phyloP scores from a whole-genome alignment of 2,888 invertebrate species.

The Odontocerum albicorne region DNA sequence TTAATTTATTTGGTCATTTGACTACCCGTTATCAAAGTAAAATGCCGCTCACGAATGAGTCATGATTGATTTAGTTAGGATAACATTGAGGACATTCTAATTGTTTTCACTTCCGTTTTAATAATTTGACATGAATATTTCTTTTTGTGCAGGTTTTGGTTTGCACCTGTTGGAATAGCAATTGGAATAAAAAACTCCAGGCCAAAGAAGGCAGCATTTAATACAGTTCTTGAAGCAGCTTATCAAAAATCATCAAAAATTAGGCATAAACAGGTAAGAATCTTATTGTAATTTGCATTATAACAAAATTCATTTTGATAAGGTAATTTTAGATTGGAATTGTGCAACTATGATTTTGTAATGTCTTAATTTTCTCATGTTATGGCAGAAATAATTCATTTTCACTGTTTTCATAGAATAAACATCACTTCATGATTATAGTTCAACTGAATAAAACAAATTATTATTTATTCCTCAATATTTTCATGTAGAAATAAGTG shows the following conservation, averaged over 20 bases:
- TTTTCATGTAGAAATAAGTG: too few species aligned
- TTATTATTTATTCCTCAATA: too few species aligned
- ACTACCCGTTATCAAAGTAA: not conserved
- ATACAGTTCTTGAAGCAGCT: slow-evolving; percentile 76
- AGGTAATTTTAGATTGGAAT: too few species aligned
- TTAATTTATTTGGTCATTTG: too few species aligned
- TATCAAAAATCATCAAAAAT: slow-evolving; percentile 69
- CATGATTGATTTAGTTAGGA: slow-evolving; percentile 2
- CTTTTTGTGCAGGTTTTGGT: slow-evolving; percentile 49
- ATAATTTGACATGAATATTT: slow-evolving; percentile 24
- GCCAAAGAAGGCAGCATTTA: slow-evolving; percentile 72
- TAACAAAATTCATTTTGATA: too few species aligned
- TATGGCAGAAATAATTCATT: too few species aligned
- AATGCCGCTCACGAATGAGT: slow-evolving; percentile 19
- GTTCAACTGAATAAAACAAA: too few species aligned
- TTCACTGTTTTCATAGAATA: too few species aligned
- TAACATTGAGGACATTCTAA: slow-evolving; percentile 14
- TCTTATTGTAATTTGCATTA: too few species aligned
- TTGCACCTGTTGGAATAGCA: slow-evolving; percentile 77
- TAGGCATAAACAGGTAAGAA: slow-evolving; percentile 79
- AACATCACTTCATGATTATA: too few species aligned
- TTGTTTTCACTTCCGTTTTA: slow-evolving; percentile 11
- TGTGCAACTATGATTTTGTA: too few species aligned
- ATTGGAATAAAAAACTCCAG: slow-evolving; percentile 80
- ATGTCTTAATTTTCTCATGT: too few species aligned